A percentile compares a stretch with the other conserved stretches of the same genome.
phyloP scores from a whole-genome alignment of 1,140 invertebrate species.

The Harpegnathos saltator region DNA sequence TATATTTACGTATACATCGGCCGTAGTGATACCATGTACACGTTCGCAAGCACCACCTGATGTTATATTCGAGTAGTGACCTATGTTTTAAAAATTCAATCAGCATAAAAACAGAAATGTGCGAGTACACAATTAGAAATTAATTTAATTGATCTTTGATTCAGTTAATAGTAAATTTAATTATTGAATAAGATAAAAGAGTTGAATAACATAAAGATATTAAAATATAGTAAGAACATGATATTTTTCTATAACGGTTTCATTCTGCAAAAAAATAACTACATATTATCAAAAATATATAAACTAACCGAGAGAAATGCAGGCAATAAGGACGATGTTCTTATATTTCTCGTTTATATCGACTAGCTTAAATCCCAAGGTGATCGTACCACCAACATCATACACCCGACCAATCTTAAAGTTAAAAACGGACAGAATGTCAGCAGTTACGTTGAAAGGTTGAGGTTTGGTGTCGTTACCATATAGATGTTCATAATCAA shows the following conservation, averaged over 20 bases:
- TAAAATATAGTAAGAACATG: too few species aligned
- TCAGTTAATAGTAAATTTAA: background rate
- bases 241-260: background rate
- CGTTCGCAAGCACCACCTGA: conserved; percentile 72
- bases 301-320: conserved; percentile 79
- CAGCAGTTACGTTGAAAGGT: conserved; percentile 88
- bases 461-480: conserved; percentile 87
- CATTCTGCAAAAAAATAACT: conserved; percentile 8
- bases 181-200: background rate
- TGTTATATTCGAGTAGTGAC: conserved; percentile 78
- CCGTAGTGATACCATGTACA: conserved; percentile 45
- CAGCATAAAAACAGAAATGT: too few species aligned
- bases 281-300: background rate
- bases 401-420: conserved; percentile 89
- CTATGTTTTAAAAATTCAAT: conserved; percentile 54
- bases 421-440: conserved; percentile 87
- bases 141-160: too few species aligned
- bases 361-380: conserved; percentile 88
- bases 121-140: too few species aligned
- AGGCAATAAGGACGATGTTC: conserved; percentile 79
- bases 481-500: conserved; percentile 89
- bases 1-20: conserved; percentile 77
- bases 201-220: background rate
- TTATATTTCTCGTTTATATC: conserved; percentile 86
- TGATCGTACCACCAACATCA: conserved; percentile 90